A percentile compares a stretch with the other conserved stretches of the same genome.
phyloP scores from a whole-genome alignment of 2,888 invertebrate species.

The Drosophila bunnanda region DNA sequence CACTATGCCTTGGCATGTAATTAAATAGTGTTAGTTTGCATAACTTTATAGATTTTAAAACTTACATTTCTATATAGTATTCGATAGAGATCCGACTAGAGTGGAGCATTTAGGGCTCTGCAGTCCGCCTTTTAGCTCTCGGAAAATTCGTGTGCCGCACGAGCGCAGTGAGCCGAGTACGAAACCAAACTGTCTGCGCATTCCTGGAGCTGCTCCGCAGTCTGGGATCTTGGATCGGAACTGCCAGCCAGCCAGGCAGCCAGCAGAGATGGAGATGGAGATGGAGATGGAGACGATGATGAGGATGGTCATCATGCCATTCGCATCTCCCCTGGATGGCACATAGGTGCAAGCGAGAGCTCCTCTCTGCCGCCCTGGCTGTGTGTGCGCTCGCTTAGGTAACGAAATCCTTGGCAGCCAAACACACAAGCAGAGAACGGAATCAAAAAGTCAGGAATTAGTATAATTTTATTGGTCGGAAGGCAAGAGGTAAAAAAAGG shows the following conservation, averaged over 20 bases:
- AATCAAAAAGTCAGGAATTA: constrained; percentile 81
- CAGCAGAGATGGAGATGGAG: constrained; percentile 40
- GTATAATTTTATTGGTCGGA: constrained; percentile 82
- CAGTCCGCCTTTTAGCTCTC: constrained; percentile 10
- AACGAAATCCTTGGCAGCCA: constrained; percentile 76
- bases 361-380: constrained; percentile 20
- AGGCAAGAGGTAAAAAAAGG: constrained; percentile 64
- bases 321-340: constrained; percentile 33
- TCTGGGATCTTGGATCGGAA: constrained; percentile 23
- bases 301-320: constrained; percentile 41
- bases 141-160: constrained; percentile 70
- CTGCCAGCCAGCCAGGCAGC: constrained; percentile 59
- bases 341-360: constrained; percentile 61
- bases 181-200: constrained; percentile 79
- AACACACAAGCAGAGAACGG: constrained; percentile 66
- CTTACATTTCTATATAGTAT: constrained; percentile 19
- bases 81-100: constrained; percentile 20
- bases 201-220: constrained; percentile 64
- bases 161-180: constrained; percentile 79
- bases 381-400: constrained; percentile 75
- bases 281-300: constrained; percentile 21
- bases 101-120: constrained; percentile 29
- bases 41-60: not conserved
- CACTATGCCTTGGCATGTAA: not conserved
- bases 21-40: not conserved